Evolutionary conservation across 2,113 vertebrate genomes (phyloP).

Genomic region (Ictalurus furcatus): DNA sequence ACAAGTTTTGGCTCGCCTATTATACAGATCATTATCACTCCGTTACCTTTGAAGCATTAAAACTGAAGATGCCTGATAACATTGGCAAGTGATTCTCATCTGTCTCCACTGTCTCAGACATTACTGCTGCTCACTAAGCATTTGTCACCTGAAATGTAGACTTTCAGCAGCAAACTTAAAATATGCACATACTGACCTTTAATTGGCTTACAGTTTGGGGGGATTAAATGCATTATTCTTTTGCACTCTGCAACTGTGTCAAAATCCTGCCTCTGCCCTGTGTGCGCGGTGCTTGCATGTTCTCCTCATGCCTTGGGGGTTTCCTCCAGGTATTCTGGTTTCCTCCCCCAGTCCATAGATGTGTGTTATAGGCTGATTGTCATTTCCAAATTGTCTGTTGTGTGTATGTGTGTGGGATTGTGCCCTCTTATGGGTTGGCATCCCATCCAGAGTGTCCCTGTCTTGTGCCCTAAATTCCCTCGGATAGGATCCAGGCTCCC

Average conservation of each 20-base stretch:
- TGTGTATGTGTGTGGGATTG: too few relatives aligned
- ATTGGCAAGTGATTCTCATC: background rate
- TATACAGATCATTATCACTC: background rate
- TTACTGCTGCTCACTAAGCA: background rate
- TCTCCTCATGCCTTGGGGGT: too few relatives aligned
- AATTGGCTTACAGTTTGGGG: background rate
- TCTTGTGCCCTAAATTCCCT: too few relatives aligned
- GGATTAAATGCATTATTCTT: background rate
- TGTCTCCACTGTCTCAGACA: background rate
- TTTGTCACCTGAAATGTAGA: background rate
- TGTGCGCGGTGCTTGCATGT: too few relatives aligned
- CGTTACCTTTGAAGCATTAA: background rate
- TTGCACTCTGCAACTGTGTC: background rate
- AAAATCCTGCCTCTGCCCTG: background rate
- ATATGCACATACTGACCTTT: background rate
- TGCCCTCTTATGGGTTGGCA: too few relatives aligned
- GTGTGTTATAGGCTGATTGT: too few relatives aligned
- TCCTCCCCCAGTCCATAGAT: too few relatives aligned
- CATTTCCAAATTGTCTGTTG: too few relatives aligned
- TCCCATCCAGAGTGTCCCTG: too few relatives aligned
- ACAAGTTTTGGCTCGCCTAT: background rate
- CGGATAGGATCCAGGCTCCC: too few relatives aligned
- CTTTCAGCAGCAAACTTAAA: background rate
- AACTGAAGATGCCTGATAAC: background rate
- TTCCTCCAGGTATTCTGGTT: too few relatives aligned